phyloP scores from a whole-genome alignment of 2,888 invertebrate genomes.

The Tetragnatha montana region DNA sequence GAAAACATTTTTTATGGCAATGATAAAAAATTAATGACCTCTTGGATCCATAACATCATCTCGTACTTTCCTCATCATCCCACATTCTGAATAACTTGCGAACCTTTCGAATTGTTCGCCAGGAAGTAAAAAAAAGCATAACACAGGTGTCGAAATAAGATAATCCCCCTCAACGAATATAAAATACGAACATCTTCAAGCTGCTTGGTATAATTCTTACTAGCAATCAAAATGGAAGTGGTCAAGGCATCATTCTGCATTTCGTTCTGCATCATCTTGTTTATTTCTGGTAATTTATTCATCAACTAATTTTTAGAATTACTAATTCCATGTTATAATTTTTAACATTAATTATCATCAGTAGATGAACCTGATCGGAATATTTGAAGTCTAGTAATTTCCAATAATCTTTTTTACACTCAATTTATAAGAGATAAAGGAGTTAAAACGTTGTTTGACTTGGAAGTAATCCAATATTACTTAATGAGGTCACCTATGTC shows the following conservation, averaged over 20 bases:
- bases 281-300: not conserved
- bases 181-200: not conserved
- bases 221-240: not conserved
- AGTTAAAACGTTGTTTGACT: no score
- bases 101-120: not conserved
- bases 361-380: no score
- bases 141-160: slow-evolving; percentile 32
- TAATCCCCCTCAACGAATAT: slow-evolving; percentile 4
- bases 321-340: no score
- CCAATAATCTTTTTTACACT: no score
- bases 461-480: no score
- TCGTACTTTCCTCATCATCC: not conserved
- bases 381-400: no score
- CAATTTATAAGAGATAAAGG: no score
- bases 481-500: no score
- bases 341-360: no score
- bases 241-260: not conserved
- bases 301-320: no score
- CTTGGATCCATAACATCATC: not conserved
- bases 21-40: not conserved
- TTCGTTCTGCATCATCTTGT: not conserved
- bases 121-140: not conserved
- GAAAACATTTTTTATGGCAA: not conserved
- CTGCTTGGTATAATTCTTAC: not conserved
- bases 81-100: not conserved